phyloP scores from a whole-genome alignment of 1,140 invertebrate genomes.

The Leptonema lineaticorne region DNA sequence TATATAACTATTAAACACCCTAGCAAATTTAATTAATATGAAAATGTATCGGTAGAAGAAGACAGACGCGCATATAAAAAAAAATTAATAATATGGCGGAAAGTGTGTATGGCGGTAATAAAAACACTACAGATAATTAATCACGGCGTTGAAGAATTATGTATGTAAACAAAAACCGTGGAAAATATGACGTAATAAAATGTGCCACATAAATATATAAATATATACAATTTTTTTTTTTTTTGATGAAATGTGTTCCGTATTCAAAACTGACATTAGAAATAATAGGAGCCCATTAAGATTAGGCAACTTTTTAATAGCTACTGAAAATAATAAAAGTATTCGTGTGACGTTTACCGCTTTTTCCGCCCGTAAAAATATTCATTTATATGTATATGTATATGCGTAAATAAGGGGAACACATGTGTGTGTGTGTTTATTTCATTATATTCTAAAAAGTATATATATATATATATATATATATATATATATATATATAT shows the following conservation, averaged over 20 bases:
- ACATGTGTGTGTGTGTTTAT: too few species aligned
- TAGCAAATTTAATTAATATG: too few species aligned
- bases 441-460: too few species aligned
- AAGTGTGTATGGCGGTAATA: constrained; percentile 11
- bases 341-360: constrained; percentile 6
- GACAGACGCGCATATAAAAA: too few species aligned
- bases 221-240: too few species aligned
- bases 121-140: constrained; percentile 18
- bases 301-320: constrained; percentile 18
- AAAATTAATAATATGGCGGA: constrained; percentile 7
- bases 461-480: too few species aligned
- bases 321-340: constrained; percentile 2
- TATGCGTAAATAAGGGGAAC: too few species aligned
- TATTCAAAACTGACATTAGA: constrained; percentile 17
- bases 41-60: too few species aligned
- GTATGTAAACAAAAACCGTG: constrained; percentile 9
- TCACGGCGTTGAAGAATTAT: constrained; percentile 5
- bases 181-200: not conserved
- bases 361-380: not conserved
- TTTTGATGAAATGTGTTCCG: not conserved
- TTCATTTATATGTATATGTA: too few species aligned
- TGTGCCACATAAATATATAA: not conserved
- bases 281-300: constrained; percentile 18
- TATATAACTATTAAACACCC: too few species aligned
- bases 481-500: too few species aligned